Evolutionary conservation across 2,113 vertebrate genomes (phyloP), one percentile per base, ranked within the genome.

Genomic region (Sceloporus undulatus): DNA sequence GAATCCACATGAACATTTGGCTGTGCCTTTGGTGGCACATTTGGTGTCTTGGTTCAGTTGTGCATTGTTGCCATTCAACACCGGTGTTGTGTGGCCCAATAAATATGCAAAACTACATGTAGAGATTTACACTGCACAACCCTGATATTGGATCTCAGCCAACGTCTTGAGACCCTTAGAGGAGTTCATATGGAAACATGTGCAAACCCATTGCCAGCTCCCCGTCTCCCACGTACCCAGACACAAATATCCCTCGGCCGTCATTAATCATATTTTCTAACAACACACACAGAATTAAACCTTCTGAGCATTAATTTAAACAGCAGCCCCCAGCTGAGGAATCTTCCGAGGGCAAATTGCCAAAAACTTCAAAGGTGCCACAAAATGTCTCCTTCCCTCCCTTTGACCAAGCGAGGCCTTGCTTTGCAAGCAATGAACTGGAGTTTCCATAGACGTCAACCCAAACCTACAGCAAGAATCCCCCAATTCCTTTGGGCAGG

Each of bases 401-500:
- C 80, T 80, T 84, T 68, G n/a, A 70, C n/a, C 59, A 23, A 70
- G 34, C 21, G 25, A 23, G 25, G 5, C 42, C 27, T 68, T 18
- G 29, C 18, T 66, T 38, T 82, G 79, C 79, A 88, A 76, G 71
- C 62, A 0, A n/a, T 62, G 79, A 62, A 70, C 48, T 75, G 79
- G 54, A 82, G 59, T 87, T 84, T 54, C 84, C 84, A 23, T n/a
- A 8, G 0, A 0, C 38, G 79, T 78, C 66, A 84, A 85, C 74
- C 48, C 48, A 18, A 10, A n/a, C 75, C 10, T 74, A 56, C 23
- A 68, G 62, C 68, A 75, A 83, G 82, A 86, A 70, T 48, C 48
- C 34, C 19, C 38, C 16, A 76, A 40, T 19, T 21, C 40, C 52
- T 9, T 23, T 0, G 0, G 78, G 42, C 0, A 0, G 86, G 73